Conservation (phyloP, 2,113 vertebrate species). For the rabbit (Oryctolagus cuniculus) region mOryCun1.1 NC_091449.1:35153501-35154000, state of each 20-base stretch:
- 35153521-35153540: conserved; percentile 95
- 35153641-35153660: conserved; percentile 93
- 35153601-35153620: conserved; percentile 96
- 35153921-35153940: neutral
- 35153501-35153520: conserved; percentile 94
- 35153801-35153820: neutral
- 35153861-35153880: conserved; percentile 10
- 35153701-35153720: conserved; percentile 32
- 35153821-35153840: neutral
- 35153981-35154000: neutral
- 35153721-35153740: neutral
- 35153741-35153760: neutral
- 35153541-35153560: conserved; percentile 99
- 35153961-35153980: neutral
- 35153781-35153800: neutral
- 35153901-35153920: fast-evolving
- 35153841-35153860: neutral
- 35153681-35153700: conserved; percentile 57
- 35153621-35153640: conserved; percentile 98
- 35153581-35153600: conserved; percentile 98
- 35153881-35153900: neutral
- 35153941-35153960: neutral
- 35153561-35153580: conserved; percentile 99
- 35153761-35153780: neutral
- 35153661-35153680: conserved; percentile 75